Conservation (phyloP, 2,113 vertebrate genomes). For the Dolichotis patagonum region DNA sequence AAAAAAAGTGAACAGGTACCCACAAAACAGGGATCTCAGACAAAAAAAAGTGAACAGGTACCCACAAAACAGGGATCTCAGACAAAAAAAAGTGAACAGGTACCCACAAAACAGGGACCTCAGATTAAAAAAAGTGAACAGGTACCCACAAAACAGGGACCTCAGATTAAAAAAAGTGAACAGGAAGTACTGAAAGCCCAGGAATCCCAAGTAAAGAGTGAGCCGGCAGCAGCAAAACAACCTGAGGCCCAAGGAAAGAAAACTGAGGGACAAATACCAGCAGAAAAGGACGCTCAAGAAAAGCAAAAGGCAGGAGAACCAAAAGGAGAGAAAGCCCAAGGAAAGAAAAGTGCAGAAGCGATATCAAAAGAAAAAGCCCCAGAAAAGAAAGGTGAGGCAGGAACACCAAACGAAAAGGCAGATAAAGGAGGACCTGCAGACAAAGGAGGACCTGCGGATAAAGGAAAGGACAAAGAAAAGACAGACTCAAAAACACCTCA, state of each 20-base stretch:
- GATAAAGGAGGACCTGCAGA: neutral
- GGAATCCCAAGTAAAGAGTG: neutral
- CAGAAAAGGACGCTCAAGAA: neutral
- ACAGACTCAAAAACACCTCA: neutral
- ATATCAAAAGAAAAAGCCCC: neutral
- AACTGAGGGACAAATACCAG: neutral
- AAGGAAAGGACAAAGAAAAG: neutral
- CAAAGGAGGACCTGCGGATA: neutral
- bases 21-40: neutral
- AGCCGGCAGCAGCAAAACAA: accelerated
- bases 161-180: neutral
- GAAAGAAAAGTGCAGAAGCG: accelerated
- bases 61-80: too few relatives aligned
- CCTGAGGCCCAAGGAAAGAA: neutral
- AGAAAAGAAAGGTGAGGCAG: neutral
- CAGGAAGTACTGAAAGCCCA: neutral
- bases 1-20: neutral
- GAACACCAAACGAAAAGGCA: neutral
- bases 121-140: too few relatives aligned
- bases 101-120: too few relatives aligned
- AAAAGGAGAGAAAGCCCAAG: neutral
- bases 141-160: too few relatives aligned
- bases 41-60: too few relatives aligned
- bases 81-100: too few relatives aligned
- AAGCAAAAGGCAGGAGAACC: neutral